These are phyloP conservation scores for Glaucomys volans DNA, from an alignment of 2,113 vertebrate species.

Conservation along the genomic window DNA sequence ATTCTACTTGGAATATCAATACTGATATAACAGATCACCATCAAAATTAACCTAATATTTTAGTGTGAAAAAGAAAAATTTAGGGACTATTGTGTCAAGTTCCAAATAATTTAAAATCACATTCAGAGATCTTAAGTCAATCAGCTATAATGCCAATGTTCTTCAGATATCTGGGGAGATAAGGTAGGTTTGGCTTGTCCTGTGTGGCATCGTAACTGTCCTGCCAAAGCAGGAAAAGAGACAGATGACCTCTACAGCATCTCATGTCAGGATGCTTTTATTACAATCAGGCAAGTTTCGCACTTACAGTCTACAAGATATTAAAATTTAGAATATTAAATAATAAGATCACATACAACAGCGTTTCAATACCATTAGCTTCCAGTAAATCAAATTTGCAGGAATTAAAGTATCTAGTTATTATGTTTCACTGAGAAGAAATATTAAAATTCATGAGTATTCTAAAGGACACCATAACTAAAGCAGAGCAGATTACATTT, in stretches of 20 bases:
- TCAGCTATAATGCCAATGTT: constrained; percentile 20
- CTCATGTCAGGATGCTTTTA: constrained; percentile 33
- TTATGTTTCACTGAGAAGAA: constrained; percentile 73
- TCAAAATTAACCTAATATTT: constrained; percentile 45
- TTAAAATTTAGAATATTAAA: constrained; percentile 78
- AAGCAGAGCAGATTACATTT: constrained; percentile 69
- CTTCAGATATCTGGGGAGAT: constrained; percentile 26
- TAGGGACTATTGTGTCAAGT: background rate
- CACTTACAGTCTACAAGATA: constrained; percentile 54
- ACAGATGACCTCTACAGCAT: constrained; percentile 23
- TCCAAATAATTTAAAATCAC: constrained; percentile 46
- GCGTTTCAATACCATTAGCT: constrained; percentile 69
- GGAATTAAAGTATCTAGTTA: constrained; percentile 75
- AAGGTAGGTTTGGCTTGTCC: constrained; percentile 36
- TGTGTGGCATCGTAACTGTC: constrained; percentile 4
- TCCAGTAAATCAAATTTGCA: constrained; percentile 77
- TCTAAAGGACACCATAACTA: constrained; percentile 67
- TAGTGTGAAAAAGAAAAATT: constrained; percentile 1
- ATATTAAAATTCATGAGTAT: constrained; percentile 79
- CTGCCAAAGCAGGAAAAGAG: constrained; percentile 47
- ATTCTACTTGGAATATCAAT: constrained; percentile 36
- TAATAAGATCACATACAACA: constrained; percentile 74
- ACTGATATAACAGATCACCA: background rate
- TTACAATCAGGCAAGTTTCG: constrained; percentile 65
- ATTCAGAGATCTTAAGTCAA: background rate